phyloP scores from a whole-genome alignment of 2,113 vertebrate genomes.

The Plecotus auritus region DNA sequence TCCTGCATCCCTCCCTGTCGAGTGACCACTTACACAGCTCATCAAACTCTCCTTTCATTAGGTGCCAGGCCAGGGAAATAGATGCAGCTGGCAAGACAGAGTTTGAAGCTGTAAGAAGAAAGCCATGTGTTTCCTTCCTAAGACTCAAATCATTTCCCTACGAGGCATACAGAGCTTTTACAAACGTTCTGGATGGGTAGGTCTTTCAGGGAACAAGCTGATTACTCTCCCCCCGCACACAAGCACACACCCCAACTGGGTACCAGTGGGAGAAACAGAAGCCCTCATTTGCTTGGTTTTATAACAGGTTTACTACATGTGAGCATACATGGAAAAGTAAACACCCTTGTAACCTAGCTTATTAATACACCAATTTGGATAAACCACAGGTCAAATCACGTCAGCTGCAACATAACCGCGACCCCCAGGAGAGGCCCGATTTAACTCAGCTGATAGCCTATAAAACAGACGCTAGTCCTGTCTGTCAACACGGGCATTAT shows the following conservation, averaged over 20 bases:
- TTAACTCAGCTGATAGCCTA: conserved; percentile 4
- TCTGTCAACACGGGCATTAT: conserved; percentile 58
- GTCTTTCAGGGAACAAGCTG: background rate
- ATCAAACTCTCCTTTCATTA: conserved; percentile 67
- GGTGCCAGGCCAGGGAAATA: conserved; percentile 34
- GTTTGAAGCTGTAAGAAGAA: conserved; percentile 60
- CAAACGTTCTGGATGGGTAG: conserved; percentile 30
- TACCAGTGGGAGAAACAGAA: conserved; percentile 41
- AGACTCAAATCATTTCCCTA: conserved; percentile 60
- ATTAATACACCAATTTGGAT: conserved; percentile 39
- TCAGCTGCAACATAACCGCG: background rate
- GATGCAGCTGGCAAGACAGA: conserved; percentile 45
- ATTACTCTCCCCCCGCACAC: background rate
- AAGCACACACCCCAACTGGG: background rate
- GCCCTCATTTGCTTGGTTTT: conserved; percentile 56
- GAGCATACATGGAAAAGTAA: conserved; percentile 35
- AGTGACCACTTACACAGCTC: conserved; percentile 6
- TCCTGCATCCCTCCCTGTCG: background rate
- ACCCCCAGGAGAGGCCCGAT: conserved; percentile 24
- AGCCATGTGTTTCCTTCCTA: conserved; percentile 71
- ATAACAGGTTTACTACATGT: conserved; percentile 34
- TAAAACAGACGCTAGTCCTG: conserved; percentile 47
- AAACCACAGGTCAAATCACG: conserved; percentile 25
- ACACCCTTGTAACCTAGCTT: conserved; percentile 31
- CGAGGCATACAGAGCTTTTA: conserved; percentile 55